Conservation (phyloP, 35 echinoderm and acorn worm genomes). For the Strongylocentrotus purpuratus region DNA sequence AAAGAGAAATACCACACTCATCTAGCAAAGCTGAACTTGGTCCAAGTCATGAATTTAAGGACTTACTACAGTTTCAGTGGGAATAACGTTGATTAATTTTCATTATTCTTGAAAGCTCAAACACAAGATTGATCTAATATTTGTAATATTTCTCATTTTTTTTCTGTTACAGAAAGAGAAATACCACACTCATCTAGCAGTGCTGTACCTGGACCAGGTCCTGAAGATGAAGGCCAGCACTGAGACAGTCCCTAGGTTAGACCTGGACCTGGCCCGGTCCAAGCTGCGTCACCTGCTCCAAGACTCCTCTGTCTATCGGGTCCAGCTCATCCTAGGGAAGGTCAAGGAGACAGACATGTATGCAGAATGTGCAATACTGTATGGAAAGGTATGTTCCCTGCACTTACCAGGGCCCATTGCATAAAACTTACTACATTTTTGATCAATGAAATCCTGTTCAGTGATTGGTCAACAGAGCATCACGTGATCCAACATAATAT, state of each 20-base stretch:
- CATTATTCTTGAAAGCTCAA: too few species aligned
- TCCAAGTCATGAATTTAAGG: slow-evolving; percentile 78
- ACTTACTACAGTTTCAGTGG: too few species aligned
- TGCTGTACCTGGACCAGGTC: slow-evolving; percentile 87
- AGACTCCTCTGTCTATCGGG: slow-evolving; percentile 82
- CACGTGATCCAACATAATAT: too few species aligned
- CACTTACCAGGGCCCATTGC: too few species aligned
- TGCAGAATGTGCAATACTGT: slow-evolving; percentile 96
- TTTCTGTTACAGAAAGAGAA: slow-evolving; percentile 78
- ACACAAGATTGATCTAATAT: too few species aligned
- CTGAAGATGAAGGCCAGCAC: slow-evolving; percentile 64
- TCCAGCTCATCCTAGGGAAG: slow-evolving; percentile 94
- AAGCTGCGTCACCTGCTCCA: slow-evolving; percentile 95
- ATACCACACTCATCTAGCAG: slow-evolving; percentile 98
- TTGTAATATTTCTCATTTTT: background rate
- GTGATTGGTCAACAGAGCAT: too few species aligned
- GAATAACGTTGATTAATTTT: too few species aligned
- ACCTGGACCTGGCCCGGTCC: slow-evolving; percentile 84
- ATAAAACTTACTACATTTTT: too few species aligned
- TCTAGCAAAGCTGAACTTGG: slow-evolving; percentile 90
- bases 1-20: slow-evolving; percentile 99
- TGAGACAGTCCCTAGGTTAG: slow-evolving; percentile 14
- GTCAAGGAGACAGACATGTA: slow-evolving; percentile 98
- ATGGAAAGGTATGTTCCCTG: slow-evolving; percentile 77
- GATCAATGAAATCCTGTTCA: too few species aligned